phyloP scores from a whole-genome alignment of 2,888 invertebrate species.

The Tetragonula carbonaria region DNA sequence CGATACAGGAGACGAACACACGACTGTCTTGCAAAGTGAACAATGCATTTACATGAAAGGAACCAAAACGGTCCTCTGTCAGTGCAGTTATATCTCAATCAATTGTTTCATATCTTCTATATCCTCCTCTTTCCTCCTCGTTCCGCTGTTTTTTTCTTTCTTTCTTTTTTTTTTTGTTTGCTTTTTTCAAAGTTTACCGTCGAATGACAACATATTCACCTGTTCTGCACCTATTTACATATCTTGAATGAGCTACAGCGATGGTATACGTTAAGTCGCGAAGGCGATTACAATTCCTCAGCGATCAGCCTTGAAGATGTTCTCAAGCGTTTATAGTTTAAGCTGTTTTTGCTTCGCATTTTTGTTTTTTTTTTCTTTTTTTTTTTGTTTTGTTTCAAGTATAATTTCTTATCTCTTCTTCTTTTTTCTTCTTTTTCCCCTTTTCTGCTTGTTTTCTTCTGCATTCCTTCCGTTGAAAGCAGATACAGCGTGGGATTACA shows the following conservation, averaged over 20 bases:
- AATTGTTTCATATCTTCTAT: conserved; percentile 22
- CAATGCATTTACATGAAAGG: conserved; percentile 37
- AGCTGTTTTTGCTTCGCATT: conserved; percentile 37
- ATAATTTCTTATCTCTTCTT: conserved; percentile 37
- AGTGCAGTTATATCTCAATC: conserved; percentile 41
- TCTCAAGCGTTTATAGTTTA: conserved; percentile 45
- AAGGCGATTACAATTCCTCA: conserved; percentile 54
- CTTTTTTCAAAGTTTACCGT: conserved; percentile 36
- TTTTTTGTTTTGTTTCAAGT: neutral
- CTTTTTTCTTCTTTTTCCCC: conserved; percentile 35
- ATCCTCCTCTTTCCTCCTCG: conserved; percentile 28
- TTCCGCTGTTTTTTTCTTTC: conserved; percentile 29
- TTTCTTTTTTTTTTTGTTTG: conserved; percentile 28
- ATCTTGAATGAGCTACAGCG: conserved; percentile 58
- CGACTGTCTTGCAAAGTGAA: conserved; percentile 46
- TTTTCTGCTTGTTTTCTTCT: conserved; percentile 42
- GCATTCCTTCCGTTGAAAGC: conserved; percentile 29
- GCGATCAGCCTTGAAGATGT: conserved; percentile 60
- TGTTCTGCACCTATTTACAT: conserved; percentile 57
- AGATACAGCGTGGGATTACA: conserved; percentile 38
- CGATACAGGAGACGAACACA: conserved; percentile 50
- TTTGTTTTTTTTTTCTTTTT: neutral
- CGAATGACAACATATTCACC: conserved; percentile 24
- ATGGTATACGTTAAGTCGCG: conserved; percentile 49
- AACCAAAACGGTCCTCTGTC: conserved; percentile 33